Conservation (phyloP, 1,140 invertebrate species). For the Leptinotarsa undecemlineata region DNA sequence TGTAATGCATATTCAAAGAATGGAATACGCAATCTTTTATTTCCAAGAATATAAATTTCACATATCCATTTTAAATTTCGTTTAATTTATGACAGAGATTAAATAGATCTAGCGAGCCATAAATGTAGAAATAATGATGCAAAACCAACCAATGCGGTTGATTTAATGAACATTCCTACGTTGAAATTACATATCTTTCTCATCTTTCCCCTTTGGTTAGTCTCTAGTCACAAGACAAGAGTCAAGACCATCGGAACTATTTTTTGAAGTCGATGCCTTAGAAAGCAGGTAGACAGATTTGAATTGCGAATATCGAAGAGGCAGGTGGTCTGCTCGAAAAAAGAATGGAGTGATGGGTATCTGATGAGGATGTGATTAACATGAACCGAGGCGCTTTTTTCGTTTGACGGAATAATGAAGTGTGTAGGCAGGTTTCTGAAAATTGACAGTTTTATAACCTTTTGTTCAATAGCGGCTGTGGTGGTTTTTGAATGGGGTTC, state of each 20-base stretch:
- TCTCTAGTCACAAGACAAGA: too few species aligned
- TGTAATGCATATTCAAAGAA: too few species aligned
- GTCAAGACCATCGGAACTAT: background rate
- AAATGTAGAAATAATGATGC: too few species aligned
- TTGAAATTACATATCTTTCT: too few species aligned
- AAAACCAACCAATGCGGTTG: too few species aligned
- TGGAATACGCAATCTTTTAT: too few species aligned
- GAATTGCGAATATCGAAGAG: slow-evolving; percentile 26
- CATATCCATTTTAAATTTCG: too few species aligned
- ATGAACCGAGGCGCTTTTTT: background rate
- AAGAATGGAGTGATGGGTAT: slow-evolving; percentile 10
- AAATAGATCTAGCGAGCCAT: too few species aligned
- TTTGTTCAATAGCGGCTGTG: background rate
- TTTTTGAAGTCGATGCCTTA: background rate
- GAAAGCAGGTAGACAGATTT: slow-evolving; percentile 15
- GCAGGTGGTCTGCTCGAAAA: slow-evolving; percentile 27
- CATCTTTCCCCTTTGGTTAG: too few species aligned
- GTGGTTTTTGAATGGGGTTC: background rate
- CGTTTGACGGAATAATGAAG: background rate
- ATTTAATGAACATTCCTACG: too few species aligned
- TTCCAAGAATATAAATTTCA: too few species aligned
- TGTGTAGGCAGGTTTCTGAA: background rate
- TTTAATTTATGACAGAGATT: too few species aligned
- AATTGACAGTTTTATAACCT: background rate
- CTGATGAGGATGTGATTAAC: slow-evolving; percentile 19